phyloP scores from a whole-genome alignment of 2,113 vertebrate genomes.

The human (Homo sapiens) region DNA sequence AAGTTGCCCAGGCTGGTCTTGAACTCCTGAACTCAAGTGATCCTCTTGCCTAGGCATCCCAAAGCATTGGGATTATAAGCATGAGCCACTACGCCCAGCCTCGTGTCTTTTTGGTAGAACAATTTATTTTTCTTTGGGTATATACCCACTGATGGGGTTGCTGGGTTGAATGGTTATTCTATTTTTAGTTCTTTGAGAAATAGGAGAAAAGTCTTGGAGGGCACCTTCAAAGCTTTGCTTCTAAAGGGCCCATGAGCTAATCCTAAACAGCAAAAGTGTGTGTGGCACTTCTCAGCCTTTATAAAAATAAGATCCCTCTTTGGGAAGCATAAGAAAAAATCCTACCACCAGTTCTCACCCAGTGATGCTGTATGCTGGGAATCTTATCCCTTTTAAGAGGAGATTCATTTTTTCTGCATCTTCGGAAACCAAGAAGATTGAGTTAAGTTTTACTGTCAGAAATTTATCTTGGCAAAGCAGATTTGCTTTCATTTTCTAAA shows the following conservation, averaged over 20 bases:
- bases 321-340: neutral
- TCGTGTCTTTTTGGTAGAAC: neutral
- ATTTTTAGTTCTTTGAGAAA: too few relatives aligned
- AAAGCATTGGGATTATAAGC: neutral
- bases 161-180: too few relatives aligned
- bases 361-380: neutral
- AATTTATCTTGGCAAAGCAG: constrained; percentile 26
- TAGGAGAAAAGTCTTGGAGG: neutral
- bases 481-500: constrained; percentile 53
- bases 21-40: neutral
- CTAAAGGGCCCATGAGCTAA: neutral
- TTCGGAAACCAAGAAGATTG: neutral
- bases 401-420: constrained; percentile 36
- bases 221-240: neutral
- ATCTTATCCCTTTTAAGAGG: neutral
- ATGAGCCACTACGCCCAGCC: neutral
- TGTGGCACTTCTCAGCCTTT: neutral
- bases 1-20: neutral
- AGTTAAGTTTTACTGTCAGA: constrained; percentile 23
- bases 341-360: neutral
- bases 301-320: neutral
- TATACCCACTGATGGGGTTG: too few relatives aligned
- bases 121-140: too few relatives aligned
- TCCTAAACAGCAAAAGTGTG: neutral
- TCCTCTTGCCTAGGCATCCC: neutral